phyloP scores from a whole-genome alignment of 2,113 vertebrate species.

The Spheniscus mendiculus region DNA sequence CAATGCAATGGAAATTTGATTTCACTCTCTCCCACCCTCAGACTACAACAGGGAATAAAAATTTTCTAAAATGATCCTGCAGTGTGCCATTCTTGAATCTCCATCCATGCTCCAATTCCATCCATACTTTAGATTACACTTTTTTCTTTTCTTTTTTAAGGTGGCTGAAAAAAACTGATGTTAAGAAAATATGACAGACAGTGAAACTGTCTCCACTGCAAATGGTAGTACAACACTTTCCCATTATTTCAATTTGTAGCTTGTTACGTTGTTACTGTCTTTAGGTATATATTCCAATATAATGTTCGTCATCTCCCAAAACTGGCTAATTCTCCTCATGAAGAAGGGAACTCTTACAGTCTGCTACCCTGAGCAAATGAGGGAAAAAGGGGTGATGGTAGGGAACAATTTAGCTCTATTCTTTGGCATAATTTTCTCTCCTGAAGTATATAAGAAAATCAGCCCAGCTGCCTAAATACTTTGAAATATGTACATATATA shows the following conservation, averaged over 20 bases:
- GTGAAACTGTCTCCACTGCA: not conserved
- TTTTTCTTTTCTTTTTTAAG: not conserved
- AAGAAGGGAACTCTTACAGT: not conserved
- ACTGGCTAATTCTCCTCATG: not conserved
- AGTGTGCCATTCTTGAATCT: not conserved
- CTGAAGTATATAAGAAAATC: not conserved
- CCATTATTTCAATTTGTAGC: not conserved
- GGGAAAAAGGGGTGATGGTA: not conserved
- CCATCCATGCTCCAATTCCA: not conserved
- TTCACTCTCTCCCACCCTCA: not conserved
- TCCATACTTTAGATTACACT: not conserved
- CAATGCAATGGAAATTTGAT: not conserved
- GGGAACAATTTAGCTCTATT: not conserved
- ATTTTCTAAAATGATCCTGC: not conserved
- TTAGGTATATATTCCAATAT: not conserved
- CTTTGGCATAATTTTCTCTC: not conserved
- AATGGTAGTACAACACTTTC: not conserved
- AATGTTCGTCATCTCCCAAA: not conserved
- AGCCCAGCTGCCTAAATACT: not conserved
- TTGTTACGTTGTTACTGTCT: not conserved
- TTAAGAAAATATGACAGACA: not conserved
- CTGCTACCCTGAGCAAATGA: not conserved
- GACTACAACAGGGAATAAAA: not conserved
- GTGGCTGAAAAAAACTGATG: not conserved
- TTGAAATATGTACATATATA: not conserved